Evolutionary conservation across 2,113 vertebrate species (phyloP), one percentile per base, ranked within the genome.

Genomic region (Callospermophilus lateralis): DNA sequence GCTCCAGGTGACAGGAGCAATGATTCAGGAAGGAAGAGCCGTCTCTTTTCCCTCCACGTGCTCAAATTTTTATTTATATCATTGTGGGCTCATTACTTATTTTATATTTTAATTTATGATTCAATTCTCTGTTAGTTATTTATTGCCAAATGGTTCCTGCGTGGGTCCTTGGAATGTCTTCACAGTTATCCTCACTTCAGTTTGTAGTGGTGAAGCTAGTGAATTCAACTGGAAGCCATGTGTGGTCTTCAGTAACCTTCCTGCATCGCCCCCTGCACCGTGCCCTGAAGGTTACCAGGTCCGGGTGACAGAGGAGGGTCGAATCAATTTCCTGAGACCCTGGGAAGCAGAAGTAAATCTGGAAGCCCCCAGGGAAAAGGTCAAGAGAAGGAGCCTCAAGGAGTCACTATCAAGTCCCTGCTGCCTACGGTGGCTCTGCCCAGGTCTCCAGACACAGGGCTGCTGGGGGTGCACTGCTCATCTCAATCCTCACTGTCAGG

Each of bases 331-430:
- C 68, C 34, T 17, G 37, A 28, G 39, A 48, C 13, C 6, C 55
- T 42, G 42, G 28, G 20, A 11, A 15, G 19, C 32, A 32, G 79
- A 37, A 37, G 6, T 8, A 68, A 13, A 4, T 8, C 13, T 68
- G 16, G 8, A 22, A 65, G 2, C 26, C 20, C 8, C 15, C n/a
- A 45, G 15, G 15, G 26, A 89, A 58, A 70, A 80, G 39, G 37
- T 68, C 37, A 73, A 10, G 70, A 39, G 28, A 17, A 53, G 6
- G 22, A 48, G 11, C 13, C 34, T 19, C 24, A 30, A 6, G 8
- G 51, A 11, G 42, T 10, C 1, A 15, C 24, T 1, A 3, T 1
- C 11, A 16, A 24, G 4, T 30, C 24, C 28, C 8, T 3, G 39
- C 15, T 8, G 4, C 24, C 63, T 58, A 15, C 51, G 6, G 6